phyloP scores from a whole-genome alignment of 2,113 vertebrate genomes.

The Upupa epops region DNA sequence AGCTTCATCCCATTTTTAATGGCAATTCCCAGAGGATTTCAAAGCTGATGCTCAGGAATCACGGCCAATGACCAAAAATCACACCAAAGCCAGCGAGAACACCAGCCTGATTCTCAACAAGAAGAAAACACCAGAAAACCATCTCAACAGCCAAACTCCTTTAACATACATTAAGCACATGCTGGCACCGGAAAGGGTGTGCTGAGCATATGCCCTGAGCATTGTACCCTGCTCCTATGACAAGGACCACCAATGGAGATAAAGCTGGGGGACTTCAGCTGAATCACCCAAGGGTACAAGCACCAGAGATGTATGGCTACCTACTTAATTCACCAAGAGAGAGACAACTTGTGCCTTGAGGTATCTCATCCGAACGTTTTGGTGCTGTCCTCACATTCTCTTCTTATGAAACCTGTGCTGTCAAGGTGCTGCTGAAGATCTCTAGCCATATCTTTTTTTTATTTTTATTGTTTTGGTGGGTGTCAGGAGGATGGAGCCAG shows the following conservation, averaged over 20 bases:
- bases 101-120: not conserved
- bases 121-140: not conserved
- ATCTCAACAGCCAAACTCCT: not conserved
- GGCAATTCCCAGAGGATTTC: not conserved
- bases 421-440: too few species aligned
- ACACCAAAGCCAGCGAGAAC: not conserved
- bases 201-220: rapidly evolving
- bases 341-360: too few species aligned
- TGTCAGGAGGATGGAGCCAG: too few species aligned
- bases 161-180: not conserved
- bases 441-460: too few species aligned
- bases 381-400: too few species aligned
- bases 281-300: not conserved
- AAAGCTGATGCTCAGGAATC: not conserved
- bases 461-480: too few species aligned
- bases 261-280: not conserved
- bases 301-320: too few species aligned
- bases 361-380: too few species aligned
- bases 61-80: not conserved
- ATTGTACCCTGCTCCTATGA: not conserved
- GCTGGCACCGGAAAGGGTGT: not conserved
- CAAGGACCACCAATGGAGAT: not conserved
- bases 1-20: not conserved
- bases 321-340: too few species aligned
- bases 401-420: too few species aligned